These are phyloP conservation scores for Merodon equestris DNA, from an alignment of 2,888 invertebrate species.

Conservation along the genomic window DNA sequence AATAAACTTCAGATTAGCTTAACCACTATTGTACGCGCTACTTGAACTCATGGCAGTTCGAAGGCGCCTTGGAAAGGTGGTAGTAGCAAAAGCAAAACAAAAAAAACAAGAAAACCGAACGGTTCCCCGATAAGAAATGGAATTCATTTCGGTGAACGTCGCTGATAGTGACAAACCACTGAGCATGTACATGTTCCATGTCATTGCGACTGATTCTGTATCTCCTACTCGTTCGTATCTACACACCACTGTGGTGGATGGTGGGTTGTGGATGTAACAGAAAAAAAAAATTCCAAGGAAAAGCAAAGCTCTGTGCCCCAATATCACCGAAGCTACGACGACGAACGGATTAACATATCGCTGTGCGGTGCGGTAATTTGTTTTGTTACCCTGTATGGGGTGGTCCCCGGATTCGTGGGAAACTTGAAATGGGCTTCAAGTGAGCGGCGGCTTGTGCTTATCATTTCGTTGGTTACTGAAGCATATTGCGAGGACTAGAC, in stretches of 20 bases:
- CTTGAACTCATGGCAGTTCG: too few relatives aligned
- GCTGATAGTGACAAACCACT: constrained; percentile 63
- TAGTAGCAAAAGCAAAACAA: too few relatives aligned
- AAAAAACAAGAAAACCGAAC: too few relatives aligned
- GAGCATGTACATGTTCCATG: constrained; percentile 36
- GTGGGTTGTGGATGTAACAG: constrained; percentile 42
- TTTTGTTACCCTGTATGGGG: constrained; percentile 8
- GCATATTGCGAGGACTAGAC: constrained; percentile 4
- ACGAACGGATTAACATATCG: constrained; percentile 37
- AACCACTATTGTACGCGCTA: too few relatives aligned
- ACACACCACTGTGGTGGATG: constrained; percentile 24
- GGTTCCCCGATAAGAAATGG: constrained; percentile 47
- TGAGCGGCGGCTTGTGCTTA: constrained; percentile 12
- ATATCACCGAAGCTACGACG: background rate
- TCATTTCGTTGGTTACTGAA: constrained; percentile 20
- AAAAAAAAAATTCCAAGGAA: constrained; percentile 41
- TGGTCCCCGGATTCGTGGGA: constrained; percentile 33
- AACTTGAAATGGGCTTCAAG: constrained; percentile 12
- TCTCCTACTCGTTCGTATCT: constrained; percentile 18
- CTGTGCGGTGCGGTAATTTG: constrained; percentile 32
- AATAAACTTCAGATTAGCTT: too few relatives aligned
- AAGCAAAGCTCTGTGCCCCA: constrained; percentile 36
- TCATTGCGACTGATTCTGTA: constrained; percentile 33
- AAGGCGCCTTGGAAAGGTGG: too few relatives aligned
- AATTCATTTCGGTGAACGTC: constrained; percentile 59